Conservation (phyloP, 1,140 invertebrate genomes). For the Diachasmimorpha longicaudata region DNA sequence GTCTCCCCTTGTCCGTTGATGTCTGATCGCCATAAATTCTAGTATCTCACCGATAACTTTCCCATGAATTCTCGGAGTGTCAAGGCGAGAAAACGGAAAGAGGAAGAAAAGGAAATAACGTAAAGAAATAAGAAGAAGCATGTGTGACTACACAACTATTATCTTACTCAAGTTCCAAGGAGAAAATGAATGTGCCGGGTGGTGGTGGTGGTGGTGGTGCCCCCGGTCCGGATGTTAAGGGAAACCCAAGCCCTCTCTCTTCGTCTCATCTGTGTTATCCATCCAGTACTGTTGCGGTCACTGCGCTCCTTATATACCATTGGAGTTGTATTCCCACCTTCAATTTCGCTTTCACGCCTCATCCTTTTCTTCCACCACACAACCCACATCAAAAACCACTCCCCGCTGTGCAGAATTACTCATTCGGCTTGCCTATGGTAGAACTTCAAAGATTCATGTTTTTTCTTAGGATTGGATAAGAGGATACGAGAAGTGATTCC, state of each 20-base stretch:
- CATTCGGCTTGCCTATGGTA: not conserved
- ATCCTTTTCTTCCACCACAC: conserved; percentile 2
- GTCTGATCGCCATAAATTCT: not conserved
- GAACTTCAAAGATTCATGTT: not conserved
- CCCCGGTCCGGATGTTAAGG: not conserved
- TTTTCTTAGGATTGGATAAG: not conserved
- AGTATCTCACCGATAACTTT: not conserved
- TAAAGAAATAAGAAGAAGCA: not conserved
- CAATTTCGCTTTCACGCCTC: conserved; percentile 16
- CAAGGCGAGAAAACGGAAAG: not conserved
- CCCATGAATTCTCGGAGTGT: not conserved
- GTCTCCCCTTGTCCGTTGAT: not conserved
- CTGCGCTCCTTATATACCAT: conserved; percentile 10
- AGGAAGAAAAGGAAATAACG: not conserved
- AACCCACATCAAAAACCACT: conserved; percentile 15
- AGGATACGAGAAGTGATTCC: not conserved
- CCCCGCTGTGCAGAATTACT: conserved; percentile 13
- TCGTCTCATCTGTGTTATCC: not conserved
- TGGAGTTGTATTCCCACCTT: conserved; percentile 10
- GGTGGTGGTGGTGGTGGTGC: not conserved
- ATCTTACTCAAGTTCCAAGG: not conserved
- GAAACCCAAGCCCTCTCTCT: not conserved
- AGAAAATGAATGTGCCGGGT: not conserved
- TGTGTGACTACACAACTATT: not conserved
- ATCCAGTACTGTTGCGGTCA: conserved; percentile 15